Base-by-base conservation (phyloP, 2,888 invertebrate genomes). In the Neoascia interrupta region DNA sequence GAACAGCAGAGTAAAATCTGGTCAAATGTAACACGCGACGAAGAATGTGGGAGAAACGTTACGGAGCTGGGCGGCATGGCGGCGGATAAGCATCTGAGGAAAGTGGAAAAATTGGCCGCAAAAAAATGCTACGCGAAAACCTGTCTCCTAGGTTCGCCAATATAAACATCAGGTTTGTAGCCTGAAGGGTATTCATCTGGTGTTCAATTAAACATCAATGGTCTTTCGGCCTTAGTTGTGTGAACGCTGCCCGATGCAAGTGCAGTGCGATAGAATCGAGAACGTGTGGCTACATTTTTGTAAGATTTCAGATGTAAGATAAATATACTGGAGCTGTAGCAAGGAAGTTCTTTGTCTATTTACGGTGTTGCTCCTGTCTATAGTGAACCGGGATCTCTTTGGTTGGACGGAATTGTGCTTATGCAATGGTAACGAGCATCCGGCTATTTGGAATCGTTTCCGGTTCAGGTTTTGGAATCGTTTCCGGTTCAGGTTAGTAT, bases 201-300 rank as follows among this genome's bases (percentile, higher is more conserved):
- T 79, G 79, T 79, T 79, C 79, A 79, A 79, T 79, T 73, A 73
- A 73, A 73, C 66, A 79, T 79, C 79, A 72, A 60, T 70, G 64
- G 58, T 58, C 68, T 41, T 10, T n/a, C 3, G 28, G 49, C 36
- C 21, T 64, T 39, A 23, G 63, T 58, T 23, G 56, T 51, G 58
- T 70, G 76, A 31, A 60, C 39, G 51, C n/a, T n/a, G n/a, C 51
- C 69, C 41, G 69, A 69, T 60, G 69, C 41, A 58, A 69, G 60
- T 69, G 58, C 53, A 51, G 58, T 26, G 31, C 28, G 56, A 72
- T 56, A 43, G 56, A 64, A 56, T 51, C 16, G 56, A 41, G 56
- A 45, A 43, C 36, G 49, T 64, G n/a, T 23, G 19, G 8, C n/a
- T 10, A 10, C 21, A 6, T n/a, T n/a, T n/a, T n/a, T n/a, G n/a